Base-by-base conservation (phyloP, 2,113 vertebrate species). In the Benitochromis conjunctus region DNA sequence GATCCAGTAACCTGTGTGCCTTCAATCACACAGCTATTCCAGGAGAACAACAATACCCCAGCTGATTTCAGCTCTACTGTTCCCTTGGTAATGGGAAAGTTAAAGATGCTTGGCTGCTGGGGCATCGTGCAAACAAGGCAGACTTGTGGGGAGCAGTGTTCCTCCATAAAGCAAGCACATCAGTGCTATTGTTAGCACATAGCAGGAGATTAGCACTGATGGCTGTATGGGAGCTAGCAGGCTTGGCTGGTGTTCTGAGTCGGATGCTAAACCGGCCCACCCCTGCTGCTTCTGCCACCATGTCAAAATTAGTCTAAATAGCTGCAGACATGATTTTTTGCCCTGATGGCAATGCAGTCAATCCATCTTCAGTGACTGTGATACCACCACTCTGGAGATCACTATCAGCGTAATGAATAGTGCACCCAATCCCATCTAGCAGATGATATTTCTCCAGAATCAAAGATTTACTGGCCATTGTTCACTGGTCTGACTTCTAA, bases 111-210 rank as follows among this genome's bases (percentile, higher is more conserved):
- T 82, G 87, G 88, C 87, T 94, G 92, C 88, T 88, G 84, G 89
- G 81, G 54, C 80, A 82, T 74, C 9, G 56, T 81, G 56, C 88
- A 92, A 91, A 94, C 83, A 89, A 88, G 89, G 76, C 81, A 81
- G 84, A 81, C 86, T 82, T 79, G 34, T 26, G 76, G 58, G 41
- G 83, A 82, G 86, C 81, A 82, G 84, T 92, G 91, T 83, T 92
- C 83, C 93, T 87, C 60, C 79, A 82, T 90, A 91, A 94, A 91
- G 91, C 69, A 87, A 91, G 86, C 87, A 90, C 92, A 95, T 95
- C 93, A 94, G 94, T 58, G 79, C 92, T 92, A 94, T 95, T 94
- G 92, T 95, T 94, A 94, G 91, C 85, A 90, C 92, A 84, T 92
- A 91, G 93, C 88, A 55, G 93, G 93, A 94, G 91, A 95, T 95